A percentile compares a stretch with the other conserved stretches of the same genome.
These are phyloP conservation scores for Ochotona princeps DNA, from an alignment of 2,113 vertebrate species.

Conservation along the genomic window DNA sequence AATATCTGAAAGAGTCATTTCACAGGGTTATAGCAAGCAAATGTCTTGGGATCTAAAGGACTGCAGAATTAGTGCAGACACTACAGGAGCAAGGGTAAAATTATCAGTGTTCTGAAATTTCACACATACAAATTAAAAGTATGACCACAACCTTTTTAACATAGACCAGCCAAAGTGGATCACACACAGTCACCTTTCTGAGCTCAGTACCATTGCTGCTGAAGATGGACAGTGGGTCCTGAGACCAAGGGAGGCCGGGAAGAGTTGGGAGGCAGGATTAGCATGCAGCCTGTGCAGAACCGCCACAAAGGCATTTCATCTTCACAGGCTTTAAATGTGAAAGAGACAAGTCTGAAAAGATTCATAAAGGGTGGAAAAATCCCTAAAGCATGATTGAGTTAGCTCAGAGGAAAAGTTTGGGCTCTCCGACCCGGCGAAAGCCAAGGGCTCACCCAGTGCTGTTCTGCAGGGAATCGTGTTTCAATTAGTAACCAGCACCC, in stretches of 20 bases:
- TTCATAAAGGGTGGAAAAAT: neutral
- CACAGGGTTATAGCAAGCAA: neutral
- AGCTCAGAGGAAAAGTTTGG: neutral
- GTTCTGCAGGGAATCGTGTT: too few species aligned
- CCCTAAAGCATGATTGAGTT: neutral
- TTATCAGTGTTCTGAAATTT: neutral
- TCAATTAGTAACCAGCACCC: neutral
- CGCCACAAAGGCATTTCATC: neutral
- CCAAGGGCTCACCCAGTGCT: neutral
- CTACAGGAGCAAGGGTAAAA: neutral
- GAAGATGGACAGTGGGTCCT: neutral
- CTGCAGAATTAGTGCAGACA: neutral
- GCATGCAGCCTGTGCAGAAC: neutral
- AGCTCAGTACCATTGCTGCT: neutral
- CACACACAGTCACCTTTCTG: neutral
- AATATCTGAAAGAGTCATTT: neutral
- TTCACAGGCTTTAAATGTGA: neutral
- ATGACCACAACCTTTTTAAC: neutral
- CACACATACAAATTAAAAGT: neutral
- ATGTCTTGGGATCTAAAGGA: neutral
- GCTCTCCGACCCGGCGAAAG: neutral
- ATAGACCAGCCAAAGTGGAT: neutral
- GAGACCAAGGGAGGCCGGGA: neutral
- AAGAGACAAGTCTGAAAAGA: neutral
- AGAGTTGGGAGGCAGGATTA: neutral